Evolutionary conservation across 2,113 vertebrate species (phyloP).

Genomic region (Lutjanus erythropterus): DNA sequence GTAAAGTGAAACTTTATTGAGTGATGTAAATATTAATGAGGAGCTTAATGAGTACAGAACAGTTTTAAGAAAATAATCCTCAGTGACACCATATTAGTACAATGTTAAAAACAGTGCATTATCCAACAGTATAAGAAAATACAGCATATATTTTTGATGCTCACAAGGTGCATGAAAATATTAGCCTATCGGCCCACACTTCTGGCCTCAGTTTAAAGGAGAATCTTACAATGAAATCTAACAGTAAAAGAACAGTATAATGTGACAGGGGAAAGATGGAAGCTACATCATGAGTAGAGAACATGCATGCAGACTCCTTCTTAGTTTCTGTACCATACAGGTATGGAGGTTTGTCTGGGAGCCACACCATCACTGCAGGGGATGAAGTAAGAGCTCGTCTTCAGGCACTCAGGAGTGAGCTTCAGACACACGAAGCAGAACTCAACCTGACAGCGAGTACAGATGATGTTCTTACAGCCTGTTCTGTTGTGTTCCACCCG

Average conservation of each 20-base stretch:
- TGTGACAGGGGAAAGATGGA: neutral
- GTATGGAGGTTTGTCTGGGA: slow-evolving; percentile 79
- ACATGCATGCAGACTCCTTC: neutral
- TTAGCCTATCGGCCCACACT: neutral
- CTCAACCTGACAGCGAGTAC: slow-evolving; percentile 80
- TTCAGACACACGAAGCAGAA: slow-evolving; percentile 86
- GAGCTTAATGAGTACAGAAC: neutral
- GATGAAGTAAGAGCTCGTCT: slow-evolving; percentile 68
- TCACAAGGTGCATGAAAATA: neutral
- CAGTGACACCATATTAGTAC: too few relatives aligned
- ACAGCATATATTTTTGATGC: neutral
- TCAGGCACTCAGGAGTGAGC: slow-evolving; percentile 64
- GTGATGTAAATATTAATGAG: neutral
- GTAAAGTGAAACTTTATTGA: slow-evolving; percentile 9
- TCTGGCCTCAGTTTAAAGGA: neutral
- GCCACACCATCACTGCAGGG: slow-evolving; percentile 76
- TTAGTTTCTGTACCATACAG: slow-evolving; percentile 73
- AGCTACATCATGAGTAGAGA: neutral
- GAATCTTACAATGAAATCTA: neutral
- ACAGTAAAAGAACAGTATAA: neutral
- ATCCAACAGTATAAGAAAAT: neutral
- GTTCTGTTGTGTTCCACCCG: slow-evolving; percentile 78
- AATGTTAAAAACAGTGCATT: neutral
- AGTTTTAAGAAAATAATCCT: neutral
- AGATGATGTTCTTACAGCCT: slow-evolving; percentile 84